Percentiles rank a stretch among this genome's conserved stretches.
Conservation (phyloP, 2,797 vertebrate genomes). For the Limnodromus scolopaceus region DNA sequence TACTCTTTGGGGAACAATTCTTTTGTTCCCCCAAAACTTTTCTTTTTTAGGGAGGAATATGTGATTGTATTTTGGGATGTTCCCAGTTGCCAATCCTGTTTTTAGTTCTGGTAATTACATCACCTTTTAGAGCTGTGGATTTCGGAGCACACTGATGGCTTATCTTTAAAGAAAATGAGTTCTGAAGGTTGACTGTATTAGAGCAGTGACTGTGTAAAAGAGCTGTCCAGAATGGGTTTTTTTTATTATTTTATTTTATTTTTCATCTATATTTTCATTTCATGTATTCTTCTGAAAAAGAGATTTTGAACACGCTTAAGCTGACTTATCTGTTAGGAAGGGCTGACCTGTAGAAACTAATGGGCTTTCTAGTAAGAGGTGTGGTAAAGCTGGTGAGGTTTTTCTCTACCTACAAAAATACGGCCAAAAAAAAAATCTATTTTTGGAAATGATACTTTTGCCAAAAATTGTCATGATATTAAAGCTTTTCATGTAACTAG, state of each 20-base stretch:
- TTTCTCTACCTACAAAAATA: not conserved
- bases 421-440: not conserved
- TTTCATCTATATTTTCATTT: not conserved
- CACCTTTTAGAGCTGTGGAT: not conserved
- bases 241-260: not conserved
- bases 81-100: not conserved
- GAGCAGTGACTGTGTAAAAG: not conserved
- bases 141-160: not conserved
- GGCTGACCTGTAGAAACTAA: not conserved
- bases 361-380: not conserved
- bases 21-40: not conserved
- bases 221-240: not conserved
- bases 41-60: not conserved
- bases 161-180: not conserved
- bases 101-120: not conserved
- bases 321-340: not conserved
- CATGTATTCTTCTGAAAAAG: not conserved
- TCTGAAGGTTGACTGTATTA: not conserved
- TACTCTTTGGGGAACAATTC: not conserved
- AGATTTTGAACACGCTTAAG: not conserved
- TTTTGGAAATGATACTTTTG: not conserved
- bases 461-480: not conserved
- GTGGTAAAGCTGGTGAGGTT: not conserved
- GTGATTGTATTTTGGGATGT: not conserved
- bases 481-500: not conserved